Conservation (phyloP, 2,113 vertebrate species). For the Cnemophilus loriae region DNA sequence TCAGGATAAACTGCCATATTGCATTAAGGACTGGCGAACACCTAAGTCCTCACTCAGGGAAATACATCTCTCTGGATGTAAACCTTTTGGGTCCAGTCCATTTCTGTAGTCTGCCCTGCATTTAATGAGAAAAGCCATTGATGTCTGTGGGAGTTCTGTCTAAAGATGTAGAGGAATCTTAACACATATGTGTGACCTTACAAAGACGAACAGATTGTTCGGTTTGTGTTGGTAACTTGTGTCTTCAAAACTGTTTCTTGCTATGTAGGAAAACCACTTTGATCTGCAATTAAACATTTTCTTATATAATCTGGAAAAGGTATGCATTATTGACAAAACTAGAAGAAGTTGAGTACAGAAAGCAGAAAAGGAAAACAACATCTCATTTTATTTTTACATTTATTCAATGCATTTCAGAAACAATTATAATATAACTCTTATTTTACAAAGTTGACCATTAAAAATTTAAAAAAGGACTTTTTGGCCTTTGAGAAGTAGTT, state of each 20-base stretch:
- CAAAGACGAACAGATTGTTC: neutral
- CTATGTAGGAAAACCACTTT: neutral
- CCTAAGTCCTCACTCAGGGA: neutral
- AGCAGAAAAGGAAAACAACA: neutral
- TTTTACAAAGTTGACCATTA: slow-evolving; percentile 3
- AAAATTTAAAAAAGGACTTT: neutral
- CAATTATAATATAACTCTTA: neutral
- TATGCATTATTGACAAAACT: neutral
- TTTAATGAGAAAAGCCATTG: neutral
- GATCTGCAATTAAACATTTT: neutral
- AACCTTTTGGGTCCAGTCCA: neutral
- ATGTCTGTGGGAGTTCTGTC: neutral
- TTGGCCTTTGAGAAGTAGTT: neutral
- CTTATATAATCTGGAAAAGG: neutral
- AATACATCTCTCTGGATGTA: neutral
- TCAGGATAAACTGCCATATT: neutral
- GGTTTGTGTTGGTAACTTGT: neutral
- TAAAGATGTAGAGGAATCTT: neutral
- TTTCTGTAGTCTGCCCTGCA: neutral
- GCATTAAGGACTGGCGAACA: neutral
- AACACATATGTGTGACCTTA: neutral
- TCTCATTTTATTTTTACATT: neutral
- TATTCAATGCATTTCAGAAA: neutral
- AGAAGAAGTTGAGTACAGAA: neutral
- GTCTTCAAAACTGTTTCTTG: neutral